Percentiles rank a stretch among this genome's conserved stretches.
These are phyloP conservation scores for Lampris incognitus DNA, from an alignment of 2,113 vertebrate genomes.

Conservation along the genomic window DNA sequence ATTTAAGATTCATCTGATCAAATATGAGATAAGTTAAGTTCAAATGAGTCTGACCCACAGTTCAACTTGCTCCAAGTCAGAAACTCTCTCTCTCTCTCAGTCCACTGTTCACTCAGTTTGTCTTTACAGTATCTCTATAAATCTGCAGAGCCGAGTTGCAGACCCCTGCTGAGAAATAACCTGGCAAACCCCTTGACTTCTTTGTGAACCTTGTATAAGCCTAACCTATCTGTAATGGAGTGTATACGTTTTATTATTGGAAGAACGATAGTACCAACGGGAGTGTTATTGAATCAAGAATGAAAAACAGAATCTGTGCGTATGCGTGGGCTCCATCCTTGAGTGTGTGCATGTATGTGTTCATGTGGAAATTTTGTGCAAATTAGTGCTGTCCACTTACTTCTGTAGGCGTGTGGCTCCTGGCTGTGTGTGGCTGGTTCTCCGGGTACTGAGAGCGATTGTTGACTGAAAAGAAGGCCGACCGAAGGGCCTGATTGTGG, in stretches of 20 bases:
- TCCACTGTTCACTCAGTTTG: slow-evolving; percentile 16
- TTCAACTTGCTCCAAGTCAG: not conserved
- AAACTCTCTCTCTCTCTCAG: slow-evolving; percentile 1
- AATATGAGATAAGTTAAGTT: not conserved
- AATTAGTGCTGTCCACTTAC: slow-evolving; percentile 55
- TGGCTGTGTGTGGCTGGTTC: slow-evolving; percentile 34
- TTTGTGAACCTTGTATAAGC: not conserved
- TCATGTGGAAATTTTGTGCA: not conserved
- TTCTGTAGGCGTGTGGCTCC: slow-evolving; percentile 75
- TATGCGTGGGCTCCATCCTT: too few species aligned
- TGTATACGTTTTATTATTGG: not conserved
- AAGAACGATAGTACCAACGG: too few species aligned
- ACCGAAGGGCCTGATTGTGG: slow-evolving; percentile 72
- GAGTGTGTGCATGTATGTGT: not conserved
- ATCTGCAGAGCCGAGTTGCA: slow-evolving; percentile 15
- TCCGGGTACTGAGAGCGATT: slow-evolving; percentile 35
- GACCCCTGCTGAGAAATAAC: slow-evolving; percentile 4
- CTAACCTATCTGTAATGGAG: not conserved
- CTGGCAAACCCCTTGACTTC: slow-evolving; percentile 6
- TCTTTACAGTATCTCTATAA: slow-evolving; percentile 5
- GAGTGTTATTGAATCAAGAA: not conserved
- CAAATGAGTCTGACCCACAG: not conserved
- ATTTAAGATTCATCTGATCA: too few species aligned
- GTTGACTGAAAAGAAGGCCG: slow-evolving; percentile 76
- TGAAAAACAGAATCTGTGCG: not conserved